A percentile compares a stretch with the other conserved stretches of the same genome.
Conservation (phyloP, 2,113 vertebrate genomes). For the Rattus norvegicus region DNA sequence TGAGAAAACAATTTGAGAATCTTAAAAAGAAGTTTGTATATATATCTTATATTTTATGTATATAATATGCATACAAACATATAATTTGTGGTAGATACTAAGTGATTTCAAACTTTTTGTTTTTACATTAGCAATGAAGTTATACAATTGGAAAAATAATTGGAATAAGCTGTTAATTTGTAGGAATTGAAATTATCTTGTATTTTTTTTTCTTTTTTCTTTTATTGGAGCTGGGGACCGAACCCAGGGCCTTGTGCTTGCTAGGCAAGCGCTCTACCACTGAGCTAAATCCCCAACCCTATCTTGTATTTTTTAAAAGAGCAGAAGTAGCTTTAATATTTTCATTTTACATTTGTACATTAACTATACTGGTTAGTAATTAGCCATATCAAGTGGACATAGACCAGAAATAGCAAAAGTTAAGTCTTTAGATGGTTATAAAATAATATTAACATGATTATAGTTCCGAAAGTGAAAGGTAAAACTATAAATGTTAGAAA, state of each 20-base stretch:
- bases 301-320: background rate
- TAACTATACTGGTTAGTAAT: background rate
- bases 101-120: background rate
- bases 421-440: background rate
- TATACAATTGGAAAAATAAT: background rate
- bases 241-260: no score
- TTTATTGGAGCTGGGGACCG: no score
- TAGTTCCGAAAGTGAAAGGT: background rate
- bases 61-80: no score
- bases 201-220: no score
- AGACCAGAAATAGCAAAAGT: background rate
- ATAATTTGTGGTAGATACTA: background rate
- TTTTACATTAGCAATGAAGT: background rate
- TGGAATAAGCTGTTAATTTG: background rate
- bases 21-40: background rate
- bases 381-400: background rate
- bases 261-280: no score
- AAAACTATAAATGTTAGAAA: background rate
- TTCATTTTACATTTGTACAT: background rate
- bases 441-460: background rate
- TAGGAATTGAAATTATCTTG: background rate
- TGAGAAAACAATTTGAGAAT: background rate
- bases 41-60: background rate
- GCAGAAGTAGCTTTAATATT: background rate
- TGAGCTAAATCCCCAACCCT: no score